These are phyloP conservation scores for Mus musculus DNA, from an alignment of 2,113 vertebrate genomes.

Conservation along the genomic window DNA sequence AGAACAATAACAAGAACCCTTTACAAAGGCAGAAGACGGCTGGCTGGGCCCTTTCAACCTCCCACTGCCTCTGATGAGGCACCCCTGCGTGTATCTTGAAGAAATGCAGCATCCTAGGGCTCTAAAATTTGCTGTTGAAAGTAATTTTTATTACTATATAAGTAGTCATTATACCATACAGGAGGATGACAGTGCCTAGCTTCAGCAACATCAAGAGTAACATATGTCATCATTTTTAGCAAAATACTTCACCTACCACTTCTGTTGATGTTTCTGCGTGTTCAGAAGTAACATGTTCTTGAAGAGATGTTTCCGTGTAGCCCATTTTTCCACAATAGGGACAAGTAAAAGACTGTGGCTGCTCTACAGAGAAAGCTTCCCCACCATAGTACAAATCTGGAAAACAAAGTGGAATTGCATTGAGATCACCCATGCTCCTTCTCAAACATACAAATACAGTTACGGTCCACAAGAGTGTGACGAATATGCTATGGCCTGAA, in stretches of 20 bases:
- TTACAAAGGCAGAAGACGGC: neutral
- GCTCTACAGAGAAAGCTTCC: constrained; percentile 99
- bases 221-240: neutral
- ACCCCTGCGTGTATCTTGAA: neutral
- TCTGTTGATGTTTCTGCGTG: constrained; percentile 98
- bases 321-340: constrained; percentile 99
- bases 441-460: neutral
- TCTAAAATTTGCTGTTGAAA: neutral
- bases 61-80: neutral
- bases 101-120: neutral
- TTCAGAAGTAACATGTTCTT: constrained; percentile 98
- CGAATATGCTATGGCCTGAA: neutral
- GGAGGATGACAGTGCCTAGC: neutral
- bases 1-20: neutral
- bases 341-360: constrained; percentile 99
- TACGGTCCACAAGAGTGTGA: neutral
- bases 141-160: constrained; percentile 1
- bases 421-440: constrained; percentile 22
- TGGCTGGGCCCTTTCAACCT: neutral
- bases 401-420: constrained; percentile 64
- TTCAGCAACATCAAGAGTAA: constrained; percentile 27
- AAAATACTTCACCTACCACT: constrained; percentile 92
- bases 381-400: constrained; percentile 99
- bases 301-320: constrained; percentile 97
- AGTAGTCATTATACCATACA: neutral